A percentile compares a stretch with the other conserved stretches of the same genome.
Evolutionary conservation across 2,113 vertebrate species (phyloP).

Genomic region (Takifugu flavidus): DNA sequence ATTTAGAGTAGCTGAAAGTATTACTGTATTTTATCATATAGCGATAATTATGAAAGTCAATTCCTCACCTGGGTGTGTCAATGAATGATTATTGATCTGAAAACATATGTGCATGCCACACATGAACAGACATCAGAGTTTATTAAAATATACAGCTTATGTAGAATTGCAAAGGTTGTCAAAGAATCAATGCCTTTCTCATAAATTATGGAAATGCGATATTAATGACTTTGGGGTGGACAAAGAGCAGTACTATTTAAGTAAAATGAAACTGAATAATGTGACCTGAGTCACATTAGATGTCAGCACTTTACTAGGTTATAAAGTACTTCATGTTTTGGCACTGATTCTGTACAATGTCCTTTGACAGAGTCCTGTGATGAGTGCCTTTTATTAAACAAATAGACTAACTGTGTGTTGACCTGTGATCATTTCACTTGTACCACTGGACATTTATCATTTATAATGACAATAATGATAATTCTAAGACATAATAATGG

Average conservation of each 20-base stretch:
- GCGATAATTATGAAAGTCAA: conserved; percentile 27
- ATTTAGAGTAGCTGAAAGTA: conserved; percentile 34
- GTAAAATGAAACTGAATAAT: conserved; percentile 40
- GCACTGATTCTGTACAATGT: conserved; percentile 58
- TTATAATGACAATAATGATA: conserved; percentile 13
- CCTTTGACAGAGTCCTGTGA: conserved; percentile 65
- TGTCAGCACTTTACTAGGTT: conserved; percentile 63
- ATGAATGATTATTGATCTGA: conserved; percentile 11
- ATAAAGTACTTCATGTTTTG: conserved; percentile 49
- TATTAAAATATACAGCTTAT: conserved; percentile 39
- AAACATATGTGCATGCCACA: conserved; percentile 57
- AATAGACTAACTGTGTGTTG: conserved; percentile 48
- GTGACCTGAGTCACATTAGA: conserved; percentile 40
- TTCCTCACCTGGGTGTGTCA: conserved; percentile 20
- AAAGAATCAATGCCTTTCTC: conserved; percentile 47
- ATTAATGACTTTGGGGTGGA: conserved; percentile 16
- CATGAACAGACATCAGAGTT: conserved; percentile 39
- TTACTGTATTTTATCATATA: conserved; percentile 6
- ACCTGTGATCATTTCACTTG: conserved; percentile 6
- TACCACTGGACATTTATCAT: background rate
- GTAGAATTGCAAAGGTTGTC: conserved; percentile 33
- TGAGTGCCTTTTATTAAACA: conserved; percentile 79
- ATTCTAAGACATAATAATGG: conserved; percentile 24
- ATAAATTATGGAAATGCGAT: conserved; percentile 46
- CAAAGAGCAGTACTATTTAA: conserved; percentile 40